Conservation (phyloP, 2,797 vertebrate genomes). For the Cyclopterus lumpus region DNA sequence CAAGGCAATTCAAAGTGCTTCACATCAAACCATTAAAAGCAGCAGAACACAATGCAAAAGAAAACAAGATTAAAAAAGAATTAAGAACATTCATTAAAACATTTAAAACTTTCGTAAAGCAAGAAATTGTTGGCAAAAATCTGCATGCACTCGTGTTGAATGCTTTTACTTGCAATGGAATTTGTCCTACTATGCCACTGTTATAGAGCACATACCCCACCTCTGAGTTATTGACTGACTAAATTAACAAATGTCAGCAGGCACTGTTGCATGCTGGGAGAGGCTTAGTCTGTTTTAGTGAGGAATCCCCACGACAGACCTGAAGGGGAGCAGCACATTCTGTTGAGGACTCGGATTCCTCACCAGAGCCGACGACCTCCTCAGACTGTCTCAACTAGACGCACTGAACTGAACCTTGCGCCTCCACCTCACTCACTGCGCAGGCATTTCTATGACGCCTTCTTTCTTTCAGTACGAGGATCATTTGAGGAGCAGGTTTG, state of each 20-base stretch:
- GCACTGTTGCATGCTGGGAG: conserved; percentile 45
- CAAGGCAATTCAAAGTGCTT: too few species aligned
- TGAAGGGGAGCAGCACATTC: conserved; percentile 33
- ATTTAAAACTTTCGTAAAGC: too few species aligned
- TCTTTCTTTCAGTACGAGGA: not conserved
- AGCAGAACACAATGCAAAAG: too few species aligned
- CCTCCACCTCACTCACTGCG: not conserved
- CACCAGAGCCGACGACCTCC: conserved; percentile 26
- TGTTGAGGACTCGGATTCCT: conserved; percentile 44
- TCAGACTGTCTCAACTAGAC: conserved; percentile 4
- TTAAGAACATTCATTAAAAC: too few species aligned
- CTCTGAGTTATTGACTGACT: conserved; percentile 8
- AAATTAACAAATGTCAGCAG: conserved; percentile 35
- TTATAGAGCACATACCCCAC: not conserved
- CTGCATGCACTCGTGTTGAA: not conserved
- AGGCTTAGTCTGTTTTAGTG: conserved; percentile 22
- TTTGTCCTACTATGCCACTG: not conserved
- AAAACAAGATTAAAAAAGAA: too few species aligned
- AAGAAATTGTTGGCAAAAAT: not conserved
- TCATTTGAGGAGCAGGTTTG: not conserved
- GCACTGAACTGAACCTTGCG: not conserved
- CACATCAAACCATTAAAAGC: too few species aligned
- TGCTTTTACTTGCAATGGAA: not conserved
- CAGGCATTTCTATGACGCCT: not conserved
- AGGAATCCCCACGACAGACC: conserved; percentile 28